Evolutionary conservation across 2,113 vertebrate species (phyloP).

Genomic region (Emydura subglobosa): DNA sequence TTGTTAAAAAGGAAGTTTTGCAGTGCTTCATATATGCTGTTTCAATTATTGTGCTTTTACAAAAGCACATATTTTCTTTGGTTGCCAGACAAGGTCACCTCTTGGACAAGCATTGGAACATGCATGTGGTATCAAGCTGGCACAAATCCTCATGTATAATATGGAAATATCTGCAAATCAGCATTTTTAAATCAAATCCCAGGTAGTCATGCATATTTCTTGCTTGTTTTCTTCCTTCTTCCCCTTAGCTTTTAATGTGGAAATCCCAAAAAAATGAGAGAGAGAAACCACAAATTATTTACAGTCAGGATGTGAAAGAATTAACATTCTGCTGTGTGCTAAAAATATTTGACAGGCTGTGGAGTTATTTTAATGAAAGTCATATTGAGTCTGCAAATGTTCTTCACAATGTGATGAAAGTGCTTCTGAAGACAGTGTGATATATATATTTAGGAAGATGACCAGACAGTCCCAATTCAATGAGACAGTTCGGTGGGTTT

Average conservation of each 20-base stretch:
- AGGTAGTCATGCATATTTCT: background rate
- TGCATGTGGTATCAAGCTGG: background rate
- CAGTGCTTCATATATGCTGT: background rate
- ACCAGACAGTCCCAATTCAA: background rate
- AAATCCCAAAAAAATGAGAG: background rate
- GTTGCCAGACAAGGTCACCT: background rate
- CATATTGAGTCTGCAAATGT: background rate
- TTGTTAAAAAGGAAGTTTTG: background rate
- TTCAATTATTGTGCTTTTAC: background rate
- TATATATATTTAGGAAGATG: background rate
- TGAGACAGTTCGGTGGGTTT: background rate
- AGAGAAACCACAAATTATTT: background rate
- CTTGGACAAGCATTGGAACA: background rate
- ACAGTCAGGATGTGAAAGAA: background rate
- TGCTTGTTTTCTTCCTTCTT: background rate
- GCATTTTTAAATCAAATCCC: background rate
- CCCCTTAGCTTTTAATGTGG: background rate
- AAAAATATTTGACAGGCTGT: background rate
- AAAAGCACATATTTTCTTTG: too few species aligned
- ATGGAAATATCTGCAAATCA: too few species aligned
- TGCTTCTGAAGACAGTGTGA: background rate
- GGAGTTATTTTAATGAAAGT: conserved; percentile 37
- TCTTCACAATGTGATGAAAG: background rate
- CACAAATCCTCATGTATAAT: background rate
- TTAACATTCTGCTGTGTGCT: background rate